These are phyloP conservation scores for crab-eating macaque (Macaca fascicularis) DNA, from an alignment of 2,113 vertebrate genomes.

Conservation along the genomic window DNA sequence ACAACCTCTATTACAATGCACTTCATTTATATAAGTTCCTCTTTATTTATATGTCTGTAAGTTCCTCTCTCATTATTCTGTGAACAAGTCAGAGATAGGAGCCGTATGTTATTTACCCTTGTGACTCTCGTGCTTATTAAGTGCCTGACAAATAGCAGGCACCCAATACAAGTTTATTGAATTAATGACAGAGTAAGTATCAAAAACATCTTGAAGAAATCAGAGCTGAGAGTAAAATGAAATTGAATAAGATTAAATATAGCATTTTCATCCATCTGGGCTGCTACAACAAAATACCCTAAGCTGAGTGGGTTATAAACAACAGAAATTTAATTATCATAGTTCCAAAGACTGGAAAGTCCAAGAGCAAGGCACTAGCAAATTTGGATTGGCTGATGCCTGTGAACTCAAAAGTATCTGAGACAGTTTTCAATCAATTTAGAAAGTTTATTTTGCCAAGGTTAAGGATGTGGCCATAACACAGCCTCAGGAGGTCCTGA, in stretches of 20 bases:
- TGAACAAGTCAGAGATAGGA: neutral
- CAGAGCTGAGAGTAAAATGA: neutral
- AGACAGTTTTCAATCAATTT: too few relatives aligned
- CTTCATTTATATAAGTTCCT: neutral
- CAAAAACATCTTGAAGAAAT: conserved; percentile 7
- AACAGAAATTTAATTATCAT: neutral
- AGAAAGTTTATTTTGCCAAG: too few relatives aligned
- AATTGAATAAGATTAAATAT: neutral
- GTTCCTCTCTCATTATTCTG: neutral
- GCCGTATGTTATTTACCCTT: neutral
- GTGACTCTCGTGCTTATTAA: neutral
- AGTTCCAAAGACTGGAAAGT: neutral
- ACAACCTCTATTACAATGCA: neutral
- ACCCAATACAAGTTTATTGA: neutral
- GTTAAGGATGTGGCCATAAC: too few relatives aligned
- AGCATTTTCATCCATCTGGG: neutral
- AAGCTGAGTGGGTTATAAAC: neutral
- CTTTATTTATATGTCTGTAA: neutral
- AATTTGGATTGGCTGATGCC: neutral
- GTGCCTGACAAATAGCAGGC: neutral
- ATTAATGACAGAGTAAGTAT: neutral
- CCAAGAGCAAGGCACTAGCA: neutral
- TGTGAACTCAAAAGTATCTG: too few relatives aligned
- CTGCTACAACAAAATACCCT: neutral
- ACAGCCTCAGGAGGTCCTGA: too few relatives aligned